These are phyloP conservation scores for Gymnopithys bicolor DNA, from an alignment of 2,797 vertebrate species.

Conservation along the genomic window DNA sequence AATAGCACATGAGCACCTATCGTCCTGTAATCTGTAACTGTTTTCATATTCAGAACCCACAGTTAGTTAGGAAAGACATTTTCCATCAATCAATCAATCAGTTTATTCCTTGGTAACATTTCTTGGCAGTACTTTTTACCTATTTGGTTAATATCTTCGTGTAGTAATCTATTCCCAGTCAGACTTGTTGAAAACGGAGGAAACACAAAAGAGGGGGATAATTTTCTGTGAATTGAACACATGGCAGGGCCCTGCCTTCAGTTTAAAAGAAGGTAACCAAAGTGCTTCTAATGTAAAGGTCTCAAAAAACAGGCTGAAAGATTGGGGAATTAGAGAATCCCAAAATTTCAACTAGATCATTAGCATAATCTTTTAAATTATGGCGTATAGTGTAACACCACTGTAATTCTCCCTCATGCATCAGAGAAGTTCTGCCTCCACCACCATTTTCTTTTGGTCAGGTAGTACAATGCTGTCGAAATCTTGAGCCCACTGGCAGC, in stretches of 20 bases:
- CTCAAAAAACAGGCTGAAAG: neutral
- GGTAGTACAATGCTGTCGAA: neutral
- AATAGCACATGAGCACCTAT: constrained; percentile 3
- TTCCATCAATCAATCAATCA: neutral
- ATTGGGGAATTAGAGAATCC: neutral
- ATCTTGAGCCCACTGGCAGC: neutral
- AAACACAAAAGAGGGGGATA: neutral
- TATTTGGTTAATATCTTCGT: neutral
- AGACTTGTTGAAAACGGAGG: neutral
- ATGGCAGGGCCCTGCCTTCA: neutral
- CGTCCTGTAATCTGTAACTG: neutral
- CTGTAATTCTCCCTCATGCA: neutral
- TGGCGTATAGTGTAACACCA: neutral
- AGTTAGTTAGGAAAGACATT: constrained; percentile 11
- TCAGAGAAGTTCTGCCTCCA: neutral
- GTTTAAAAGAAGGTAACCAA: neutral
- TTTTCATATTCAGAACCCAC: neutral
- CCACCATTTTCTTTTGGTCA: neutral
- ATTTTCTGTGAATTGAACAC: neutral
- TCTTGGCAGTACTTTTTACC: neutral
- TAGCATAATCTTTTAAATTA: neutral
- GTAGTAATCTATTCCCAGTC: neutral
- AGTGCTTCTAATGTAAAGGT: neutral
- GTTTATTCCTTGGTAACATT: neutral
- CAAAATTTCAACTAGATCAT: neutral